Evolutionary conservation across 2,888 invertebrate genomes (phyloP), one percentile per base, ranked within the genome.

Genomic region (Phyto melanocephala): DNA sequence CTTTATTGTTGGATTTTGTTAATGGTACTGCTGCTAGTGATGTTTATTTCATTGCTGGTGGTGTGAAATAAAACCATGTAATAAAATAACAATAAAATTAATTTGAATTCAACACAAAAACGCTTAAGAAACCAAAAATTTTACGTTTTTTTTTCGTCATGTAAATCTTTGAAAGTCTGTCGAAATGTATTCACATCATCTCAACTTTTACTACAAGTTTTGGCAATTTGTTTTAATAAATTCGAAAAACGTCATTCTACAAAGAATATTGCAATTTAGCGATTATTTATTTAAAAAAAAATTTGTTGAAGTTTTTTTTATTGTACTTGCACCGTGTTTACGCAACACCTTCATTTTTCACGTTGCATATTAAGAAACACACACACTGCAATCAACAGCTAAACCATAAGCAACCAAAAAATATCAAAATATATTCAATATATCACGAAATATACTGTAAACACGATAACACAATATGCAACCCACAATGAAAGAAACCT

Each of bases 81-180:
- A 81, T 77, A 62, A 76, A 81, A 68, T 80, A 74, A 45, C 78
- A 52, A 82, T 79, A 70, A 75, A 70, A 75, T 71, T 75, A 65
- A 82, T 82, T 82, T 75, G 47, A 62, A 81, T 74, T 24, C 62
- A 75, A 50, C 52, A 72, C 24, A 52, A 40, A 52, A 13, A 15
- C 15, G 33, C 17, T 47, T n/a, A 24, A 11, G 10, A 68, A 62
- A 22, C 56, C 70, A 76, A 62, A 40, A 22, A 35, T 65, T 35
- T 1, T 11, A 45, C 42, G 47, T 35, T 60, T 74, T 37, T 35
- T 10, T 22, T 58, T n/a, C 37, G 17, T 62, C 40, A 58, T 47
- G 35, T 47, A 76, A 75, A 75, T 58, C 50, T 60, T n/a, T 11
- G 35, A 77, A 45, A 60, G 52, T 77, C 60, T 81, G 71, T 52